Percentiles rank a stretch among this genome's conserved stretches.
These are phyloP conservation scores for Patella vulgata DNA, from an alignment of 1,140 invertebrate species.

Conservation along the genomic window DNA sequence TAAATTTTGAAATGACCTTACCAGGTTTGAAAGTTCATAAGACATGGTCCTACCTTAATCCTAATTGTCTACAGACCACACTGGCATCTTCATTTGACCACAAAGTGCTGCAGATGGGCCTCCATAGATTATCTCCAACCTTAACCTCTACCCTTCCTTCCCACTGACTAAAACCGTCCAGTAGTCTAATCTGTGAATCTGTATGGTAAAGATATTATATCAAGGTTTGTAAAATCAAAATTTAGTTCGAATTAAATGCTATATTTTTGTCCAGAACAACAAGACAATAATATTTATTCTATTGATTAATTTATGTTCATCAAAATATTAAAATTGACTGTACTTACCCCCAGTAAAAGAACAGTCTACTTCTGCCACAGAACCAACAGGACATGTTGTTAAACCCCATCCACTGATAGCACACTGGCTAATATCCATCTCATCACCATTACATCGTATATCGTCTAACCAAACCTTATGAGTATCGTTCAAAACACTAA, in stretches of 20 bases:
- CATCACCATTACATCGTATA: conserved; percentile 3
- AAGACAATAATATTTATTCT: too few species aligned
- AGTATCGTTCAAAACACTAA: background rate
- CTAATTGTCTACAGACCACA: conserved; percentile 43
- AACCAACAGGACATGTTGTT: background rate
- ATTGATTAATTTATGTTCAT: too few species aligned
- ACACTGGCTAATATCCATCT: conserved; percentile 4
- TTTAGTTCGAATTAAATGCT: too few species aligned
- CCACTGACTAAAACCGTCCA: conserved; percentile 16
- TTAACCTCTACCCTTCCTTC: conserved; percentile 41
- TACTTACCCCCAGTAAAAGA: background rate
- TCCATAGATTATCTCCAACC: conserved; percentile 33
- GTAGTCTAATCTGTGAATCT: too few species aligned
- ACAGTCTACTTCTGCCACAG: conserved; percentile 3
- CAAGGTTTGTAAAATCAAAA: too few species aligned
- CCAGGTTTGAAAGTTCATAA: too few species aligned
- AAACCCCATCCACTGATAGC: background rate
- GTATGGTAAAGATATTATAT: too few species aligned
- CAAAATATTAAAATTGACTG: too few species aligned
- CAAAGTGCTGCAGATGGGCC: conserved; percentile 38
- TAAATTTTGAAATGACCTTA: too few species aligned
- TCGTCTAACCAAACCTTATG: conserved; percentile 3
- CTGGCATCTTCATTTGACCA: conserved; percentile 31
- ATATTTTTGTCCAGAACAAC: too few species aligned
- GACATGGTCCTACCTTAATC: conserved; percentile 38